These are phyloP conservation scores for Scolanthus callimorphus DNA, from an alignment of 92 coral and sea anemone species.

Conservation along the genomic window DNA sequence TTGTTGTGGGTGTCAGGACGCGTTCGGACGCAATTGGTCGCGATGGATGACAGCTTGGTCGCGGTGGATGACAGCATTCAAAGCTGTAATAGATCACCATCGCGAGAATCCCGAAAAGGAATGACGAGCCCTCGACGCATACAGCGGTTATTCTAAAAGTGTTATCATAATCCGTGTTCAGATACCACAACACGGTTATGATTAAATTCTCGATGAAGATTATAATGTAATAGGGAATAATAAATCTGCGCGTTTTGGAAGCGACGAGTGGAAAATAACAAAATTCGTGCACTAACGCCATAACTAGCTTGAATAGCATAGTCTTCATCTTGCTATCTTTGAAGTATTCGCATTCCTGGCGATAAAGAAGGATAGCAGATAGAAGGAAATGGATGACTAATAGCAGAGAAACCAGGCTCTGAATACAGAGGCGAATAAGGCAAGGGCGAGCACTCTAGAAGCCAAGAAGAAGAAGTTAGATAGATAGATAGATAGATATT, in stretches of 20 bases:
- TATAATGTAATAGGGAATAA: slow-evolving; percentile 24
- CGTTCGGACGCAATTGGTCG: too few species aligned
- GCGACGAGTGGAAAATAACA: slow-evolving; percentile 39
- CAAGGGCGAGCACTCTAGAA: slow-evolving; percentile 30
- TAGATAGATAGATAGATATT: too few species aligned
- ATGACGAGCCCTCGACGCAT: slow-evolving; percentile 14
- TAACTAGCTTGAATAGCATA: slow-evolving; percentile 20
- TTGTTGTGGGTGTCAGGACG: too few species aligned
- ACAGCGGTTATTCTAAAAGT: slow-evolving; percentile 8
- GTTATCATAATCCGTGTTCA: slow-evolving; percentile 9
- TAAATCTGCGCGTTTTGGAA: slow-evolving; percentile 19
- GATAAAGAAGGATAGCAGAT: slow-evolving; percentile 12
- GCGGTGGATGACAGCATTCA: neutral
- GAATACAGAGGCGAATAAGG: slow-evolving; percentile 29
- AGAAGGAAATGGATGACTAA: slow-evolving; percentile 21
- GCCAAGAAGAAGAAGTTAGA: slow-evolving; percentile 33
- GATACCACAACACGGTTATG: slow-evolving; percentile 20
- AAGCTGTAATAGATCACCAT: slow-evolving; percentile 20
- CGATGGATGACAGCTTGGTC: too few species aligned
- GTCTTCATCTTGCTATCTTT: slow-evolving; percentile 18
- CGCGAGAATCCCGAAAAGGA: slow-evolving; percentile 9
- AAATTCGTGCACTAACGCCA: slow-evolving; percentile 34
- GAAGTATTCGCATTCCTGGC: slow-evolving; percentile 40
- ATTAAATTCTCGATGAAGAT: slow-evolving; percentile 15
- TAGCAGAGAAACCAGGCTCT: slow-evolving; percentile 14